These are phyloP conservation scores for Drosophila obscura DNA, from an alignment of 1,140 invertebrate species.

Conservation along the genomic window DNA sequence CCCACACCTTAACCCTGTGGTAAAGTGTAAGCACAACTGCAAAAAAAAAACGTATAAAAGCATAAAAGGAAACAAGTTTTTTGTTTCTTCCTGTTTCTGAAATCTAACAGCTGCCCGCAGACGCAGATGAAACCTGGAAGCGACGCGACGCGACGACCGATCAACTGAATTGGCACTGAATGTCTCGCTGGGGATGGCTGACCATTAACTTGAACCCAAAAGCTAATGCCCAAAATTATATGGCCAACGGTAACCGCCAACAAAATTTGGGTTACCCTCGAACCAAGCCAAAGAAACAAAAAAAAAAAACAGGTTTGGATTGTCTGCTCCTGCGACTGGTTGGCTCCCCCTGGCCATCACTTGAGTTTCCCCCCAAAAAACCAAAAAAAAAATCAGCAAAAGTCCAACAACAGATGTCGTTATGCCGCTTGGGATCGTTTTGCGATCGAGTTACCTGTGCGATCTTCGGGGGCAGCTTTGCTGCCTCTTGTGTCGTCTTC, in stretches of 20 bases:
- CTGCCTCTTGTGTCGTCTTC: constrained; percentile 35
- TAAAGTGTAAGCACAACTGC: constrained; percentile 44
- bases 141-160: background rate
- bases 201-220: constrained; percentile 68
- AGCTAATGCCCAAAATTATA: constrained; percentile 79
- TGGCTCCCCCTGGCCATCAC: constrained; percentile 17
- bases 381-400: constrained; percentile 3
- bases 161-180: constrained; percentile 19
- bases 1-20: constrained; percentile 1
- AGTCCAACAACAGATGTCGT: constrained; percentile 66
- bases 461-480: constrained; percentile 33
- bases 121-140: constrained; percentile 37
- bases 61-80: constrained; percentile 39
- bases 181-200: constrained; percentile 9
- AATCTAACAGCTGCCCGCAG: constrained; percentile 74
- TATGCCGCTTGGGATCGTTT: constrained; percentile 16
- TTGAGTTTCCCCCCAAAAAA: too few relatives aligned
- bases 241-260: constrained; percentile 67
- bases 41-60: constrained; percentile 11
- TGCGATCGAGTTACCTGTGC: constrained; percentile 68
- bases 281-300: constrained; percentile 27
- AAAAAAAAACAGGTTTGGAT: constrained; percentile 26
- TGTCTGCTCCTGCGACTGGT: constrained; percentile 31
- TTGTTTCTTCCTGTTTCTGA: constrained; percentile 41
- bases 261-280: constrained; percentile 75